These are phyloP conservation scores for Thamnophis sirtalis DNA, from an alignment of 2,113 vertebrate genomes.

Conservation along the genomic window DNA sequence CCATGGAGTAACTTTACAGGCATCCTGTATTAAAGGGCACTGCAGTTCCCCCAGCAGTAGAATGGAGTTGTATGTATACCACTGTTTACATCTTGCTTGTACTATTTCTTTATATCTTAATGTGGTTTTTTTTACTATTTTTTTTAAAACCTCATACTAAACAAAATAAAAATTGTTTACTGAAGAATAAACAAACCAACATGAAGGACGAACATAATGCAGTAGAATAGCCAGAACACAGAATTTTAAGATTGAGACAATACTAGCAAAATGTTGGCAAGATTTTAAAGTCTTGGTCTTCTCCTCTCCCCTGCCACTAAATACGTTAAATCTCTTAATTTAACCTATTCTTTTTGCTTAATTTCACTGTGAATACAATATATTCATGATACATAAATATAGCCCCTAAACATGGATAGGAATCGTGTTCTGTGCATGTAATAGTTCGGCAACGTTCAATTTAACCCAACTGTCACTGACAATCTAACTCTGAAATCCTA, in stretches of 20 bases:
- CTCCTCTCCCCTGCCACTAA: not conserved
- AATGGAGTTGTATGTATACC: not conserved
- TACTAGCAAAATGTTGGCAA: not conserved
- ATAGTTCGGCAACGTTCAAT: slow-evolving; percentile 46
- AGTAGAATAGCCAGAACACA: not conserved
- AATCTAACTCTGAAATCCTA: slow-evolving; percentile 24
- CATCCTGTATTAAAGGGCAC: not conserved
- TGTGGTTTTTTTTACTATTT: not conserved
- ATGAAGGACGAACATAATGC: not conserved
- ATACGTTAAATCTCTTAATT: not conserved
- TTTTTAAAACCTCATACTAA: not conserved
- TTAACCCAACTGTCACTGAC: not conserved
- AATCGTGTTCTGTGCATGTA: slow-evolving; percentile 57
- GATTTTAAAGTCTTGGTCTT: not conserved
- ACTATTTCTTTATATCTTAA: not conserved
- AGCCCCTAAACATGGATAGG: slow-evolving; percentile 41
- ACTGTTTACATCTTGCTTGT: not conserved
- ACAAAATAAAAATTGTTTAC: not conserved
- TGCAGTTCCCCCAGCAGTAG: not conserved
- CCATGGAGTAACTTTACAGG: not conserved
- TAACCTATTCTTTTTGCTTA: not conserved
- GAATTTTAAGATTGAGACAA: not conserved
- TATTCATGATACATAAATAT: not conserved
- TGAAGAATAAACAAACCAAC: not conserved
- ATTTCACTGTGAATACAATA: not conserved